phyloP scores from a whole-genome alignment of 2,797 vertebrate species.

The Sebastes hopkinsi region DNA sequence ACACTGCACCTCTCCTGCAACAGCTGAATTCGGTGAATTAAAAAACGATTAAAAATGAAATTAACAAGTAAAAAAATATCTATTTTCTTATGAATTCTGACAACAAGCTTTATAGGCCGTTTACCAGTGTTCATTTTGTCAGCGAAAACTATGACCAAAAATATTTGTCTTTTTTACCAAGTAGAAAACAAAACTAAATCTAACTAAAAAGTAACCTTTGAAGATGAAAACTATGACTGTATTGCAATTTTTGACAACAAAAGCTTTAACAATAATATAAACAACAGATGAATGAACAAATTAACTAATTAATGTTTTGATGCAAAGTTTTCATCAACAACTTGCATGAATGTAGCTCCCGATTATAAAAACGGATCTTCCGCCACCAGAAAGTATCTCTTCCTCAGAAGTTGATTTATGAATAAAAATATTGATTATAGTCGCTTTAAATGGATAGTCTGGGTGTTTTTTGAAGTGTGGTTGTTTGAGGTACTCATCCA shows the following conservation, averaged over 20 bases:
- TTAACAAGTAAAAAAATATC: background rate
- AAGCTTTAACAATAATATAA: background rate
- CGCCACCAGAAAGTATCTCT: background rate
- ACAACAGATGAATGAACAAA: background rate
- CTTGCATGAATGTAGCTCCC: background rate
- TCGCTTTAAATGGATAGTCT: no score
- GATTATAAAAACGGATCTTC: background rate
- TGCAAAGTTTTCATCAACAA: background rate
- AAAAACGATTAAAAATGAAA: background rate
- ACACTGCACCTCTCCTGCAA: background rate
- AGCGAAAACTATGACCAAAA: background rate
- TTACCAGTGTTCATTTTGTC: background rate
- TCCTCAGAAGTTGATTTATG: background rate
- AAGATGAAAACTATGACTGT: background rate
- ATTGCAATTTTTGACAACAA: background rate
- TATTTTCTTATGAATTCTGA: background rate
- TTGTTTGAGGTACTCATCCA: no score
- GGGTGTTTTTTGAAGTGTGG: no score
- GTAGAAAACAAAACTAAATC: background rate
- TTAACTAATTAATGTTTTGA: background rate
- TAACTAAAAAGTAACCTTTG: background rate
- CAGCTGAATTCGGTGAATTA: background rate
- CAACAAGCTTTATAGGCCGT: background rate
- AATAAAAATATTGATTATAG: no score
- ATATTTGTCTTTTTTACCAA: background rate